A percentile compares a stretch with the other conserved stretches of the same genome.
Conservation (phyloP, 2,797 vertebrate genomes). For the Pyrocephalus nanus region DNA sequence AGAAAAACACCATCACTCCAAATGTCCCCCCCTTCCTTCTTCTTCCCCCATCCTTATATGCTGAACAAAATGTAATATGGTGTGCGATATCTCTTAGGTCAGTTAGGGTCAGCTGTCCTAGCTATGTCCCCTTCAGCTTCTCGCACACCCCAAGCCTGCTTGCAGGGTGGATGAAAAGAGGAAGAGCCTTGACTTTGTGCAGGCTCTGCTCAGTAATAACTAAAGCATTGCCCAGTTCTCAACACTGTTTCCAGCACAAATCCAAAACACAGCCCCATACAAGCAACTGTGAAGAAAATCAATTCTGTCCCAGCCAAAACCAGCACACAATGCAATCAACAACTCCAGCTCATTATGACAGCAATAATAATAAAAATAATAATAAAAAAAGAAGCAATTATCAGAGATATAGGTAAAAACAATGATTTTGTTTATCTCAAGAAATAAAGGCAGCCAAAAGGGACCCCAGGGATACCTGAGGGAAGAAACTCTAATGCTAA, state of each 20-base stretch:
- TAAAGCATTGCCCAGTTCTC: not conserved
- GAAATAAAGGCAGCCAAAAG: constrained; percentile 64
- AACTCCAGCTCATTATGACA: constrained; percentile 22
- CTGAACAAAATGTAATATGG: not conserved
- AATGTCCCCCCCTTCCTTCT: not conserved
- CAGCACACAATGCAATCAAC: not conserved
- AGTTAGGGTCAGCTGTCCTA: not conserved
- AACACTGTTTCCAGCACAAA: not conserved
- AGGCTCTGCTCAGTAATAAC: not conserved
- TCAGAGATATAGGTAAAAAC: constrained; percentile 37
- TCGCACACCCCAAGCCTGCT: not conserved
- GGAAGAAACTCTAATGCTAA: constrained; percentile 73
- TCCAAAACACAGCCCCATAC: not conserved
- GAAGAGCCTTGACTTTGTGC: not conserved
- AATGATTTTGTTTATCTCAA: constrained; percentile 72
- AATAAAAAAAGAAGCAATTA: not conserved
- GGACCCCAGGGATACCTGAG: constrained; percentile 60
- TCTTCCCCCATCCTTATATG: not conserved
- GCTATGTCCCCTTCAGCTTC: not conserved
- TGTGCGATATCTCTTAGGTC: not conserved
- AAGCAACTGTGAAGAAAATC: not conserved
- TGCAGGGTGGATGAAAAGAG: not conserved
- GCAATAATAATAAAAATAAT: not conserved
- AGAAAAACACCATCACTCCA: not conserved
- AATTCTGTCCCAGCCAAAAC: not conserved